A percentile compares a stretch with the other conserved stretches of the same genome.
Conservation (phyloP, 92 coral and sea anemone species). For the Hydrozoanthus gracilis region DNA sequence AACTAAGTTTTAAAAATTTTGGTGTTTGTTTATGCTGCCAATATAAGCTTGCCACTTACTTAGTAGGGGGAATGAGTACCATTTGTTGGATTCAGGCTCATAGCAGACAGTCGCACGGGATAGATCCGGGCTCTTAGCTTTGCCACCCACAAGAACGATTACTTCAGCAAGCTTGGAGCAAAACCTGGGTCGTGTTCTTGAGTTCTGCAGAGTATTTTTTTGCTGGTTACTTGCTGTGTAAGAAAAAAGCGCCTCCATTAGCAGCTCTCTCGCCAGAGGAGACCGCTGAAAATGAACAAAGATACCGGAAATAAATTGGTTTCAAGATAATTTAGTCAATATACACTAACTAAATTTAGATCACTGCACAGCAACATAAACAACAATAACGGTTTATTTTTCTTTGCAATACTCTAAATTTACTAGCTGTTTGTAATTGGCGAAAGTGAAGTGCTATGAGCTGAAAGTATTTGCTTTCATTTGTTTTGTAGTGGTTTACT, state of each 20-base stretch:
- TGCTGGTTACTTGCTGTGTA: constrained; percentile 55
- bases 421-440: too few species aligned
- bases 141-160: constrained; percentile 82
- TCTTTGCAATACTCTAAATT: too few species aligned
- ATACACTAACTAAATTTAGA: too few species aligned
- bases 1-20: too few species aligned
- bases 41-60: constrained; percentile 52
- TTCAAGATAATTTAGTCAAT: too few species aligned
- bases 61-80: constrained; percentile 75
- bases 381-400: too few species aligned
- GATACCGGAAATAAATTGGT: too few species aligned
- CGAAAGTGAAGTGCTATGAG: too few species aligned
- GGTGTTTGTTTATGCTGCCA: too few species aligned
- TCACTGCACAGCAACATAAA: too few species aligned
- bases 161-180: constrained; percentile 78
- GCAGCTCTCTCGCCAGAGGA: constrained; percentile 80
- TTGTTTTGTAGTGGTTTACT: too few species aligned
- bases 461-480: too few species aligned
- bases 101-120: constrained; percentile 77
- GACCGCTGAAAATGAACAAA: constrained; percentile 62
- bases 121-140: constrained; percentile 61
- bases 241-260: constrained; percentile 79
- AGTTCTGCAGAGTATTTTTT: constrained; percentile 52
- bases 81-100: constrained; percentile 64
- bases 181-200: constrained; percentile 77